Base-by-base conservation (phyloP, 2,888 invertebrate species). In the Lasioglossum vierecki region DNA sequence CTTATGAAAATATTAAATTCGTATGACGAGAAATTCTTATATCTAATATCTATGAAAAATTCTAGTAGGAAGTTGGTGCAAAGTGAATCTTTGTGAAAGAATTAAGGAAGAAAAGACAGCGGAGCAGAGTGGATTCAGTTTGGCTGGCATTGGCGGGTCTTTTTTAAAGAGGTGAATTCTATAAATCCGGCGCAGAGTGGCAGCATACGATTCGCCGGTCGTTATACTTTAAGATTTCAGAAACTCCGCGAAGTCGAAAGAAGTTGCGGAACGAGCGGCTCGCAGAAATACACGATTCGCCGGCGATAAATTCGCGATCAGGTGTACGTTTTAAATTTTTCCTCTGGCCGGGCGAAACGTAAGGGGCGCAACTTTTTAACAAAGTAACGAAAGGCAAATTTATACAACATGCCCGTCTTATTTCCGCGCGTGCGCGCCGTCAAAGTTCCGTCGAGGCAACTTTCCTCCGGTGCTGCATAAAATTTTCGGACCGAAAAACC, bases 271-370 rank as follows among this genome's bases (percentile, higher is more conserved):
- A 49, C 72, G 72, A 49, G 26, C 49, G 18, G 30, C 30, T 49
- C 72, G 49, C 22, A 11, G 72, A 30, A 44, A 72, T 49, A 49
- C 26, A 30, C 46, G 26, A 49, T 49, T 72, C 46, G 22, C 26
- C 72, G 72, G 30, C 72, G 72, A 72, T 72, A 72, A 72, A 72
- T 72, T 72, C 72, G 49, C 72, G 72, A 49, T 72, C 72, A 49
- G 72, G 49, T 35, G 68, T 68, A 68, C 68, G 66, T 46, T 72
- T 72, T 49, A 68, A 39, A 68, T 68, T 68, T 68, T 68, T 11
- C 68, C 68, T 18, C 39, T 9, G 22, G 15, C 68, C 39, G 6
- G 8, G 18, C 35, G 66, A 18, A 35, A 15, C 63, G 30, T 9
- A 2, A 2, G 30, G 30, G 18, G 13, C 26, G 26, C 71, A 72